Evolutionary conservation across 2,113 vertebrate species (phyloP), one percentile per base, ranked within the genome.

Genomic region (Pachypanchax playfairii): DNA sequence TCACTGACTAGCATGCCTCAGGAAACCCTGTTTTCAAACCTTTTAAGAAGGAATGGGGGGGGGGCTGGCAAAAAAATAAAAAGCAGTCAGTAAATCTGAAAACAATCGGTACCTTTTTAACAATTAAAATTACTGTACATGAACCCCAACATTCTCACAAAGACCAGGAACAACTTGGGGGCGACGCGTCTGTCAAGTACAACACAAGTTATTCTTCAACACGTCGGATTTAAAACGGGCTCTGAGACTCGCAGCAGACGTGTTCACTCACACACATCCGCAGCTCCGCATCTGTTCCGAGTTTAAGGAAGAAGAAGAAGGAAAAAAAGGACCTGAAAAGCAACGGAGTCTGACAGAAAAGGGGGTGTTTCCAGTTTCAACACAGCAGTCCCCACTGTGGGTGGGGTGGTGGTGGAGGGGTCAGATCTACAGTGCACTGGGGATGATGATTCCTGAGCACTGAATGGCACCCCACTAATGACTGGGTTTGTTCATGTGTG

Each of bases 21-120:
- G 82, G 67, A 87, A 91, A 91, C 90, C 90, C 91, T 90, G 90
- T 91, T 91, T 90, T 89, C 82, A 90, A 88, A 89, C 89, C 85
- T 89, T 42, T 87, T 54, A 77, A 60, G 59, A 58, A 77, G 64
- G 72, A 75, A 82, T 60, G 65, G 62, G 79, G 84, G 79, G 77
- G 68, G 57, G 70, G 82, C 74, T 72, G 66, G 35, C 73, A 73
- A 70, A 73, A 77, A 77, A 61, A 65, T 50, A 60, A 59, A 51
- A 66, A 29, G 2, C 50, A 73, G 49, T 11, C 83, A 88, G 80
- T 85, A 83, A 42, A 85, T 84, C 67, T 81, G 83, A 76, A 66
- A 86, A 80, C 64, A 76, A 69, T 29, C 18, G 46, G 89, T 90
- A 90, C 87, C 89, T 86, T 89, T 80, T 87, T 53, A 87, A 85